Evolutionary conservation across 2,888 invertebrate species (phyloP), one percentile per base, ranked within the genome.

Genomic region (Archips xylosteana): DNA sequence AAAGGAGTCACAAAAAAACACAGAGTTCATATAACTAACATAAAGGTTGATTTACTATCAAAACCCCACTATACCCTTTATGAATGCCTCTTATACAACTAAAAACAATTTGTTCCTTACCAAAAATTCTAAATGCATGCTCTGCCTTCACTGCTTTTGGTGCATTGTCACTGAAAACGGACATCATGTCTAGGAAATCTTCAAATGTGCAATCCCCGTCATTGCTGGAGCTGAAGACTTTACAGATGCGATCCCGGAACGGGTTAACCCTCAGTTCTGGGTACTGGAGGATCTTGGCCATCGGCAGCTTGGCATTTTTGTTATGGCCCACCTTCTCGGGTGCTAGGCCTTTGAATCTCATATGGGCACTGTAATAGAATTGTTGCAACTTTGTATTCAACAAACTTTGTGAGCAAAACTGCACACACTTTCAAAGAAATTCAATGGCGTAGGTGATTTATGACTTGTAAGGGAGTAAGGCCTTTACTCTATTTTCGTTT

Each of bases 161-260:
- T 9, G 99, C 98, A 83, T 96, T 96, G 82, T 98, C 98, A 86
- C 98, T 98, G 82, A 99, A 98, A 23, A 98, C 98, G 0, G 98
- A 98, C 97, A 99, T 98, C 98, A 99, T 98, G 84, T 99, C 99
- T 3, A 99, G 95, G 85, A 98, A 99, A 88, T 99, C 99, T 90
- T 99, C 98, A 91, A 99, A 99, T 0, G 98, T 98, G 87, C 98
- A 97, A 87, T 98, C 97, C 4, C 98, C 98, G 88, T 97, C 97
- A 78, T 97, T 97, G 86, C 97, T 97, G 0, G 97, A 97, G 86
- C 97, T 97, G 82, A 98, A 97, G n/a, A 98, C 97, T 87, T 97
- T 97, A 84, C 98, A 98, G 77, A 99, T 98, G 70, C 98, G 94
- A 83, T 98, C 97, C 54, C 97, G 96, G 90, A 99, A 99, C 0